These are phyloP conservation scores for Nezara viridula DNA, from an alignment of 2,888 invertebrate species.

Conservation along the genomic window DNA sequence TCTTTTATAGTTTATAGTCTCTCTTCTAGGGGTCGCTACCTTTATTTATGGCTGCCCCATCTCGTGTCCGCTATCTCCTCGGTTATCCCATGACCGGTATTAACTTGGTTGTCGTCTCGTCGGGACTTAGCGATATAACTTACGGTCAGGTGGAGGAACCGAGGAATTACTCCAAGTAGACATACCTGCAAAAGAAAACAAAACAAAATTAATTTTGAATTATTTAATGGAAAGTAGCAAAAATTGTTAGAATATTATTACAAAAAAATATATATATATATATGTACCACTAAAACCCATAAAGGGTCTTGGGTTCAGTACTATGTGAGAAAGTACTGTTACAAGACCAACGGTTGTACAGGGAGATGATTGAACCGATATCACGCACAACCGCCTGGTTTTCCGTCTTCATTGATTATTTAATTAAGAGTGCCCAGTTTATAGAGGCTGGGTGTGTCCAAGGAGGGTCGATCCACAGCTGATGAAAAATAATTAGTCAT, in stretches of 20 bases:
- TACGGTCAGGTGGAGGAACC: not conserved
- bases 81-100: not conserved
- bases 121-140: not conserved
- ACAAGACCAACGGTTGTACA: too few relatives aligned
- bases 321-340: too few relatives aligned
- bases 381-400: too few relatives aligned
- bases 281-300: too few relatives aligned
- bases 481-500: too few relatives aligned
- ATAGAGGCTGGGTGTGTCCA: too few relatives aligned
- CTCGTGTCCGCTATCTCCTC: not conserved
- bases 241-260: not conserved
- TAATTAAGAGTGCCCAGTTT: too few relatives aligned
- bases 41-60: not conserved
- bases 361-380: too few relatives aligned
- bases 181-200: not conserved
- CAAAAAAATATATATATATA: too few relatives aligned
- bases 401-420: too few relatives aligned
- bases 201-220: not conserved
- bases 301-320: too few relatives aligned
- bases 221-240: not conserved
- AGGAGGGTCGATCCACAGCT: too few relatives aligned
- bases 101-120: not conserved
- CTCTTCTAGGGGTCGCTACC: not conserved
- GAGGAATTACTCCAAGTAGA: not conserved
- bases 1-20: conserved; percentile 30